phyloP scores from a whole-genome alignment of 2,797 vertebrate genomes.

The Rachycentron canadum region DNA sequence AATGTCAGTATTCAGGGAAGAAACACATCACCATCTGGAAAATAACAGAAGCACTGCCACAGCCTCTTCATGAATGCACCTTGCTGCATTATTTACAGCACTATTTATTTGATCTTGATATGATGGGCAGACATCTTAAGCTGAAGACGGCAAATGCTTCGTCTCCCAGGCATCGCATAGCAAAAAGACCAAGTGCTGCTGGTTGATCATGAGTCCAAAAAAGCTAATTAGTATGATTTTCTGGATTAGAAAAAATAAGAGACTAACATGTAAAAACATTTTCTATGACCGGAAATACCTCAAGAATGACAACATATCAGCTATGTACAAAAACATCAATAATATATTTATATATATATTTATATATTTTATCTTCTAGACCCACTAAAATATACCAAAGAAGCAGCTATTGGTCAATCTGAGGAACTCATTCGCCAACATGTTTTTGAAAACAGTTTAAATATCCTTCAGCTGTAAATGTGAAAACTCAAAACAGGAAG shows the following conservation, averaged over 20 bases:
- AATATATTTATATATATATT: conserved; percentile 84
- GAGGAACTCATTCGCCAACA: conserved; percentile 85
- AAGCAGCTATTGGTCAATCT: conserved; percentile 97
- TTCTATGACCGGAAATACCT: conserved; percentile 82
- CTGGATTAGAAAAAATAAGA: conserved; percentile 85
- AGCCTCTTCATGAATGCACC: conserved; percentile 77
- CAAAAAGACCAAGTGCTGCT: conserved; percentile 81
- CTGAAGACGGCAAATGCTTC: conserved; percentile 72
- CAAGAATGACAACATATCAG: conserved; percentile 85
- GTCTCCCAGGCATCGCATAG: conserved; percentile 66
- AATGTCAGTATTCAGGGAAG: neutral
- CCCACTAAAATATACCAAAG: conserved; percentile 88
- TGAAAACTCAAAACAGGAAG: conserved; percentile 70
- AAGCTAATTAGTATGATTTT: conserved; percentile 83
- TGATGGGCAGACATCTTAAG: conserved; percentile 80
- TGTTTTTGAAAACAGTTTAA: conserved; percentile 82
- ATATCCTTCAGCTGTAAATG: conserved; percentile 89
- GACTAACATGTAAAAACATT: conserved; percentile 87
- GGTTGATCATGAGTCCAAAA: conserved; percentile 82
- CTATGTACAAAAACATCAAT: conserved; percentile 87
- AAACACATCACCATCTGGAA: conserved; percentile 2
- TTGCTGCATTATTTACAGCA: conserved; percentile 87
- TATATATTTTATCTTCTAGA: conserved; percentile 77
- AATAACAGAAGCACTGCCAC: conserved; percentile 38
- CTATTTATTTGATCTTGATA: conserved; percentile 85